A percentile compares a stretch with the other conserved stretches of the same genome.
phyloP scores from a whole-genome alignment of 2,797 vertebrate species.

The Picus viridis region DNA sequence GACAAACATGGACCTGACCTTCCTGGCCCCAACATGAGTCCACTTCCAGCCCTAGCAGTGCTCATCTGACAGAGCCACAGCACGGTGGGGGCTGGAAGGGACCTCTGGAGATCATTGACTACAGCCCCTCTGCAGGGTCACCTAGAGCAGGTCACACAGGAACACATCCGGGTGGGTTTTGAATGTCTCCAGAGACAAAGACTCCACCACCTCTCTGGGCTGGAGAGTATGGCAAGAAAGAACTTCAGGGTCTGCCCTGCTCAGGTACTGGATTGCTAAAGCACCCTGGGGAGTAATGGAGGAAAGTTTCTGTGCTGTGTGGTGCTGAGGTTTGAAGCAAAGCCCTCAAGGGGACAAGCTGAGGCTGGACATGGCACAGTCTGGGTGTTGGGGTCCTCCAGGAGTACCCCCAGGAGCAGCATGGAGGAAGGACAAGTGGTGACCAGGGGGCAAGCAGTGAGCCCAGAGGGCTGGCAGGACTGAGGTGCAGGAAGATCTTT shows the following conservation, averaged over 20 bases:
- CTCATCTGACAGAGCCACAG: too few relatives aligned
- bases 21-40: too few relatives aligned
- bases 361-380: background rate
- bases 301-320: background rate
- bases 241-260: background rate
- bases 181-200: too few relatives aligned
- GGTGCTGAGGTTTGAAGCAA: background rate
- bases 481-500: background rate
- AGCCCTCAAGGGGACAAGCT: background rate
- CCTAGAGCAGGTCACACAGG: too few relatives aligned
- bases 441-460: background rate
- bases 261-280: background rate
- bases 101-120: too few relatives aligned
- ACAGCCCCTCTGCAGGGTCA: too few relatives aligned
- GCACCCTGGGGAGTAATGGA: too few relatives aligned
- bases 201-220: background rate
- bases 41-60: too few relatives aligned
- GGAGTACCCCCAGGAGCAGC: background rate
- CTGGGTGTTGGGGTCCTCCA: background rate
- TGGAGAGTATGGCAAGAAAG: background rate
- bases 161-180: too few relatives aligned
- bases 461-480: background rate
- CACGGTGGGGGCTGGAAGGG: too few relatives aligned
- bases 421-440: background rate
- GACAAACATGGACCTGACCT: background rate